These are phyloP conservation scores for Trypoxylon attenuatum DNA, from an alignment of 2,888 invertebrate genomes.

Conservation along the genomic window DNA sequence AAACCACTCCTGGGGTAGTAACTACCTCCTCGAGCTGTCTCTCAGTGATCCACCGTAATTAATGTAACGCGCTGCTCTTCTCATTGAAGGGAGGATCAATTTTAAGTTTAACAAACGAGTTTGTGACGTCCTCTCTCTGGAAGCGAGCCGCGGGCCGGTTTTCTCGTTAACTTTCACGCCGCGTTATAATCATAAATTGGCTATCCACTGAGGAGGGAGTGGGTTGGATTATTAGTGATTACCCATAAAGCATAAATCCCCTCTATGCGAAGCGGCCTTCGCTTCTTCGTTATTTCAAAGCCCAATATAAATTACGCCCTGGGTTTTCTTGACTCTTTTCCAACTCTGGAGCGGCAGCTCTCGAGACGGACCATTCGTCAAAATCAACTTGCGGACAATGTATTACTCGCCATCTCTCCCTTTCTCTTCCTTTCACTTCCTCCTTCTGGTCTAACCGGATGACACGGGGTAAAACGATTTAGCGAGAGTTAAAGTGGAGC, in stretches of 20 bases:
- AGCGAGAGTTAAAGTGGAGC: background rate
- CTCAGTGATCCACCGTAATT: slow-evolving; percentile 39
- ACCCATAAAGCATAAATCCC: slow-evolving; percentile 27
- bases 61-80: slow-evolving; percentile 35
- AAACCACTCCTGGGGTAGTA: slow-evolving; percentile 16
- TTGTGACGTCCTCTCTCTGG: slow-evolving; percentile 47
- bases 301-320: too few species aligned
- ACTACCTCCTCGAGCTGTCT: slow-evolving; percentile 19
- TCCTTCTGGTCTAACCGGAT: too few species aligned
- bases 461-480: background rate
- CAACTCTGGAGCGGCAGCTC: too few species aligned
- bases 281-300: background rate
- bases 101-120: slow-evolving; percentile 68
- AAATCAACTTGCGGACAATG: background rate
- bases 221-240: slow-evolving; percentile 42
- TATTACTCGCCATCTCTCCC: background rate
- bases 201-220: slow-evolving; percentile 19
- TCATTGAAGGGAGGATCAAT: slow-evolving; percentile 62
- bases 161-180: slow-evolving; percentile 47
- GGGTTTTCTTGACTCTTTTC: too few species aligned
- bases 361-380: background rate
- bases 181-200: slow-evolving; percentile 49
- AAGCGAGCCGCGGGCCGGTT: slow-evolving; percentile 12
- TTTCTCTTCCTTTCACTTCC: too few species aligned
- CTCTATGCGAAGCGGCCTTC: background rate